phyloP scores from a whole-genome alignment of 2,797 vertebrate species.

The Australoheros facetus region DNA sequence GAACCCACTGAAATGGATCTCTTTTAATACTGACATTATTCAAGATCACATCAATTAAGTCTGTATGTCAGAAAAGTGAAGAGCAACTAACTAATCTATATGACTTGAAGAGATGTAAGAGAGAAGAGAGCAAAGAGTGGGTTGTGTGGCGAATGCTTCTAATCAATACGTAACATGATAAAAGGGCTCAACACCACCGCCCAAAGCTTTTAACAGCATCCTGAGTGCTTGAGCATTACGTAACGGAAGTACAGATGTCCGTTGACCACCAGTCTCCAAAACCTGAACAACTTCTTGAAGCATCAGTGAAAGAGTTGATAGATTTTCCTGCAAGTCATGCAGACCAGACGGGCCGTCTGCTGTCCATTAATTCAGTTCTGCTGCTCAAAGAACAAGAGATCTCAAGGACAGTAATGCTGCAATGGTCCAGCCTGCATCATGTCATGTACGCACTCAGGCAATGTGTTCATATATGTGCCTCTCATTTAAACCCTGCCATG shows the following conservation, averaged over 20 bases:
- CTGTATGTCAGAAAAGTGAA: not conserved
- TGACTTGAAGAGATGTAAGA: not conserved
- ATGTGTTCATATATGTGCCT: not conserved
- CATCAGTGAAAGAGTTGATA: conserved; percentile 14
- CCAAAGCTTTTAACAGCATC: conserved; percentile 53
- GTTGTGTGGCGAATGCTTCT: conserved; percentile 30
- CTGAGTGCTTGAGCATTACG: conserved; percentile 36
- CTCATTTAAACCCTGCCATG: not conserved
- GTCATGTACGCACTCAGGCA: not conserved
- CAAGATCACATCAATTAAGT: not conserved
- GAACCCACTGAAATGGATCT: not conserved
- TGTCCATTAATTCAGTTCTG: conserved; percentile 9
- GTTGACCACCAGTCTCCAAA: not conserved
- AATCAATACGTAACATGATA: conserved; percentile 66
- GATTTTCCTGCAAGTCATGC: conserved; percentile 60
- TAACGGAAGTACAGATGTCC: conserved; percentile 29
- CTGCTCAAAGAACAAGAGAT: not conserved
- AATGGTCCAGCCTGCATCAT: not conserved
- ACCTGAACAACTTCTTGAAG: not conserved
- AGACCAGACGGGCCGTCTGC: conserved; percentile 21
- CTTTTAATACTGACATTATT: not conserved
- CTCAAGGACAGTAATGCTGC: conserved; percentile 20
- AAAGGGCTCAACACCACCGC: conserved; percentile 10
- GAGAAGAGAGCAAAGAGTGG: not conserved
- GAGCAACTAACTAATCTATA: not conserved